Percentiles rank a stretch among this genome's conserved stretches.
Conservation (phyloP, 2,113 vertebrate genomes). For the Passer domesticus region DNA sequence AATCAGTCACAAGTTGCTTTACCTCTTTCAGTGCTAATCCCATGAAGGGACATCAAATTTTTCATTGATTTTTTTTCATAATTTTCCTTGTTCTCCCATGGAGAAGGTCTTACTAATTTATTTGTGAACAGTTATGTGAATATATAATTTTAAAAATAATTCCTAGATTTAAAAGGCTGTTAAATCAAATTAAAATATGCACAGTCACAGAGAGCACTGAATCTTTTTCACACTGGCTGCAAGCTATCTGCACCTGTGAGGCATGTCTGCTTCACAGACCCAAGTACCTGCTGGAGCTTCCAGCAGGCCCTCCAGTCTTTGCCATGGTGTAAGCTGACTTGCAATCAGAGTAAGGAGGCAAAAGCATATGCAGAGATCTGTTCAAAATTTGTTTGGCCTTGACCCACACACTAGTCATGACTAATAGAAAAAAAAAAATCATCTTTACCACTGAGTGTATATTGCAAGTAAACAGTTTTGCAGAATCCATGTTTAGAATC, state of each 20-base stretch:
- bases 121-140: not conserved
- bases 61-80: not conserved
- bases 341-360: not conserved
- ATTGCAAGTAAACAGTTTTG: not conserved
- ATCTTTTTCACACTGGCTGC: not conserved
- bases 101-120: not conserved
- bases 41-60: not conserved
- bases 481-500: not conserved
- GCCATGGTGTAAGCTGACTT: not conserved
- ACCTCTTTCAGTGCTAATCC: not conserved
- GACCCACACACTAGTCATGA: not conserved
- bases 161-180: not conserved
- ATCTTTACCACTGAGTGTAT: not conserved
- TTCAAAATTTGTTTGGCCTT: not conserved
- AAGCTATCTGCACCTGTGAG: not conserved
- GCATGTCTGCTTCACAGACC: not conserved
- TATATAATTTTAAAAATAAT: not conserved
- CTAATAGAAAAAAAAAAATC: not conserved
- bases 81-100: not conserved
- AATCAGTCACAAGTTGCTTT: not conserved
- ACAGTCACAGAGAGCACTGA: not conserved
- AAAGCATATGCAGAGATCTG: not conserved
- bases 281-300: not conserved
- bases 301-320: not conserved
- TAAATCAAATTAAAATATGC: not conserved